Base-by-base conservation (phyloP, 2,888 invertebrate species). In the Pammene aurita region DNA sequence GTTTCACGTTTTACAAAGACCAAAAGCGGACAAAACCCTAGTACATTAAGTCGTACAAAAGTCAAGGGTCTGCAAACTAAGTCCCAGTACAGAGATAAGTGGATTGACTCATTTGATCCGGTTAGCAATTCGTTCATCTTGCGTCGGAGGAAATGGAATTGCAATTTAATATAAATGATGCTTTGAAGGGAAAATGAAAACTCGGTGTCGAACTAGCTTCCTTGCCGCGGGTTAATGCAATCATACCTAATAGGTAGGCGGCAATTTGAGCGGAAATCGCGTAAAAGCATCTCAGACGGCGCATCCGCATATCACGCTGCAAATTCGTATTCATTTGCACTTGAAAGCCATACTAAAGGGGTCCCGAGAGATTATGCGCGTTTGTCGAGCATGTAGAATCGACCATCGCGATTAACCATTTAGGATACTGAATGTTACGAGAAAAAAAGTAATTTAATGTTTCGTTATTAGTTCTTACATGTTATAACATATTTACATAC, bases 251-350 rank as follows among this genome's bases (percentile, higher is more conserved):
- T 82, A n/a, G n/a, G n/a, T n/a, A n/a, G n/a, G 81, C 80, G 76
- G 81, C 83, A 81, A 86, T 84, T 84, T 83, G 79, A 77, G 78
- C 77, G 80, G 76, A 82, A 85, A 85, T 84, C 81, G 79, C 78
- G 82, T 84, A 84, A 86, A 83, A 65, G 73, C 44, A 58, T 55
- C 57, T 18, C 46, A 34, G 56, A 52, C 35, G 56, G 57, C 55
- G 60, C 65, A 9, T 57, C 35, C 44, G 61, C 26, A 48, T 10
- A 62, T n/a, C 18, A n/a, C 9, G 38, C 18, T 38, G 9, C 7
- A 26, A 5, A 5, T n/a, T 26, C 7, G 9, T n/a, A 58, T 26
- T 41, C 11, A 41, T 1, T 16, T 11, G 9, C 5, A 7, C 34
- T 2, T 11, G 10, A 7, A 42, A 42, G 10, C 7, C 13, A 11